Percentiles rank a stretch among this genome's conserved stretches.
Conservation (phyloP, 2,113 vertebrate species). For the Hippoglossus stenolepis region DNA sequence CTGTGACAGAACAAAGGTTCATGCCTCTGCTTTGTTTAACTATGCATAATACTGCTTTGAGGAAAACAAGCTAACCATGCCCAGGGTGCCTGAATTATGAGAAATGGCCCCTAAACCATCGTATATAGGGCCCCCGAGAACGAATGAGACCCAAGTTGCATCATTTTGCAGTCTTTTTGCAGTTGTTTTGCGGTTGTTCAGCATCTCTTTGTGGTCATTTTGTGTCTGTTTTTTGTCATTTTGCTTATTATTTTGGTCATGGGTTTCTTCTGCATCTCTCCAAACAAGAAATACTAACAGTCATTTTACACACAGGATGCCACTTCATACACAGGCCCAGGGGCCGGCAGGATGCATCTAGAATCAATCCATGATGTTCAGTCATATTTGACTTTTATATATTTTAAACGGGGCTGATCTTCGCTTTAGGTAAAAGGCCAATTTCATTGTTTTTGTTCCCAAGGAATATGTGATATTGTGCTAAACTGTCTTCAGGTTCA, state of each 20-base stretch:
- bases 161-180: not conserved
- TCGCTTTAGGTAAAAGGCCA: not conserved
- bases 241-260: not conserved
- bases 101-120: not conserved
- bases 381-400: not conserved
- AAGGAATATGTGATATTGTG: not conserved
- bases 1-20: constrained; percentile 30
- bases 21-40: constrained; percentile 14
- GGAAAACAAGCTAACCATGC: not conserved
- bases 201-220: not conserved
- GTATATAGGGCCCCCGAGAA: not conserved
- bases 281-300: not conserved
- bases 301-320: not conserved
- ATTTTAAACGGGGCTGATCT: not conserved
- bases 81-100: not conserved
- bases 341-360: not conserved
- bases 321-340: not conserved
- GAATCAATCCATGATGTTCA: not conserved
- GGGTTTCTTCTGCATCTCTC: not conserved
- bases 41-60: constrained; percentile 5
- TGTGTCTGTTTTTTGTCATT: not conserved
- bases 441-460: not conserved
- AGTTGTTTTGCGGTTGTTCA: not conserved
- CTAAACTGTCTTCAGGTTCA: constrained; percentile 9
- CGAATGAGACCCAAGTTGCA: not conserved